Conservation (phyloP, 2,797 vertebrate genomes). For the Enteromius paludinosus region DNA sequence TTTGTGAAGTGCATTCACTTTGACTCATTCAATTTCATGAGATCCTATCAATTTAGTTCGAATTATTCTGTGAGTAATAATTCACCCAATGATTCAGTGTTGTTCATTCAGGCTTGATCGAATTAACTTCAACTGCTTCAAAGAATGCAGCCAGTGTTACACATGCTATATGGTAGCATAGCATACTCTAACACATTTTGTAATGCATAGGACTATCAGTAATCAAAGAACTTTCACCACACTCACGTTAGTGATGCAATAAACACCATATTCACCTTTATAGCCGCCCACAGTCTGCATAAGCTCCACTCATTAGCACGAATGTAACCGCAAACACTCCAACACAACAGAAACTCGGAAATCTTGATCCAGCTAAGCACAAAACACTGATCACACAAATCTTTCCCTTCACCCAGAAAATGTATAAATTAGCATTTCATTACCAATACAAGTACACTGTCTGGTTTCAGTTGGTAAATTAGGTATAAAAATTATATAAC, state of each 20-base stretch:
- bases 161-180: background rate
- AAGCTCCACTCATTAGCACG: background rate
- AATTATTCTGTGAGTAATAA: background rate
- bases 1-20: background rate
- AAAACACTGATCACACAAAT: background rate
- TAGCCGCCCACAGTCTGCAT: background rate
- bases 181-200: background rate
- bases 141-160: background rate
- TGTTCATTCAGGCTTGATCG: background rate
- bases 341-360: background rate
- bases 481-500: too few species aligned
- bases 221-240: background rate
- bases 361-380: background rate
- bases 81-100: background rate
- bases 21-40: background rate
- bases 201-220: too few species aligned
- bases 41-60: too few species aligned
- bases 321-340: background rate
- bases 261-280: background rate
- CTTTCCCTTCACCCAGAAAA: background rate
- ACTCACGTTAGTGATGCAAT: background rate
- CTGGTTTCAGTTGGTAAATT: background rate
- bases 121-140: background rate
- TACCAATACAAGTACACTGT: background rate
- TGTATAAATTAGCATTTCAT: background rate